Percentiles rank a stretch among this genome's conserved stretches.
Evolutionary conservation across 2,797 vertebrate genomes (phyloP).

Genomic region (Platyrinchus mystaceus): DNA sequence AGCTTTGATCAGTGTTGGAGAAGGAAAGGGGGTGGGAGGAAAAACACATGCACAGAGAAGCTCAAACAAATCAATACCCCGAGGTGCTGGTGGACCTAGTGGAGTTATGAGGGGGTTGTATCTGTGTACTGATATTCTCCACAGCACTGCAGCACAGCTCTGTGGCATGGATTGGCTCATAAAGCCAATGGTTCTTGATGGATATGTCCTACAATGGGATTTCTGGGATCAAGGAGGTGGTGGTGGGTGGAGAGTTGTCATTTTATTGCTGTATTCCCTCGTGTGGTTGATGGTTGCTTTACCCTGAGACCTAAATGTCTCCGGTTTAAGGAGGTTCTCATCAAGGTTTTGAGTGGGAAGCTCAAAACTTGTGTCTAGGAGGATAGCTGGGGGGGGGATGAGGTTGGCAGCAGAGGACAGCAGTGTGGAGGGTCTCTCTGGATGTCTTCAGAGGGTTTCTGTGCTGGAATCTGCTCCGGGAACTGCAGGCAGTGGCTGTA

Average conservation of each 20-base stretch:
- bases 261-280: background rate
- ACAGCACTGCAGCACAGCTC: background rate
- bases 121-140: background rate
- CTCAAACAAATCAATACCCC: background rate
- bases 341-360: background rate
- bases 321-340: background rate
- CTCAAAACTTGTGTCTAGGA: background rate
- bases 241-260: rapidly evolving
- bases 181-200: background rate
- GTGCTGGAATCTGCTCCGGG: background rate
- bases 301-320: background rate
- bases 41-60: background rate
- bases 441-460: background rate
- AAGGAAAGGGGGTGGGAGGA: background rate
- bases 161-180: rapidly evolving
- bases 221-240: background rate
- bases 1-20: constrained; percentile 60
- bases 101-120: background rate
- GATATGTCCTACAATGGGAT: rapidly evolving
- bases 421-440: background rate
- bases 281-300: background rate
- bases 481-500: background rate
- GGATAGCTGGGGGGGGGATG: rapidly evolving
- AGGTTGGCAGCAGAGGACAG: background rate
- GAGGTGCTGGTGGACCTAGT: background rate